Base-by-base conservation (phyloP, 2,113 vertebrate genomes). In the Neomonachus schauinslandi region DNA sequence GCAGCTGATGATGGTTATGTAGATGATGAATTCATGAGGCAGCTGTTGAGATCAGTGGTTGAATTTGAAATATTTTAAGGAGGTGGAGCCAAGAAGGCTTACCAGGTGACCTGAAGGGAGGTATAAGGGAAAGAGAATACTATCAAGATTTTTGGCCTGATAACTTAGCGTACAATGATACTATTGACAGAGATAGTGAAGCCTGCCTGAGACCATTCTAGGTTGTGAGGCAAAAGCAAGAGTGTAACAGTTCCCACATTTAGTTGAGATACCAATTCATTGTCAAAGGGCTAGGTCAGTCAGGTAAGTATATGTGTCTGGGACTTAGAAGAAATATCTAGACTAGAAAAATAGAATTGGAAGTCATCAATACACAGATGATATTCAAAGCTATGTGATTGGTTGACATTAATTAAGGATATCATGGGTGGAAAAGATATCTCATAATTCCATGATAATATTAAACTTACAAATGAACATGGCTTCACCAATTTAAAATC, bases 401-500 rank as follows among this genome's bases (percentile, higher is more conserved):
- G 28, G 28, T 42, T 93, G 0, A 5, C n/a, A 12, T 67, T 77
- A 33, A 12, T 80, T 61, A 89, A 63, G 13, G 13, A 91, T 93
- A 63, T 65, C 14, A 10, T 76, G 55, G 31, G 39, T 42, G 83
- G 13, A 51, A 65, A 88, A 77, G 22, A 33, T 49, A 69, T 28
- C 4, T 33, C 91, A 14, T 46, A 88, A 93, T 67, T 12, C 24
- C 16, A 67, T 51, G 39, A 63, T 74, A 91, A 26, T 28, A 72
- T 42, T 21, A 95, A 91, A 80, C 4, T 67, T 87, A 76, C 6
- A 91, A 80, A 81, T 71, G 88, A 84, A 84, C 31, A 65, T 83
- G 39, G 4, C 21, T 94, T 94, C 19, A 84, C 3, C 26, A 88
- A 65, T 76, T 93, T 83, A 79, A 95, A 93, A n/a, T 88, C 36